Base-by-base conservation (phyloP, 2,797 vertebrate genomes). In the Intellagama lesueurii region DNA sequence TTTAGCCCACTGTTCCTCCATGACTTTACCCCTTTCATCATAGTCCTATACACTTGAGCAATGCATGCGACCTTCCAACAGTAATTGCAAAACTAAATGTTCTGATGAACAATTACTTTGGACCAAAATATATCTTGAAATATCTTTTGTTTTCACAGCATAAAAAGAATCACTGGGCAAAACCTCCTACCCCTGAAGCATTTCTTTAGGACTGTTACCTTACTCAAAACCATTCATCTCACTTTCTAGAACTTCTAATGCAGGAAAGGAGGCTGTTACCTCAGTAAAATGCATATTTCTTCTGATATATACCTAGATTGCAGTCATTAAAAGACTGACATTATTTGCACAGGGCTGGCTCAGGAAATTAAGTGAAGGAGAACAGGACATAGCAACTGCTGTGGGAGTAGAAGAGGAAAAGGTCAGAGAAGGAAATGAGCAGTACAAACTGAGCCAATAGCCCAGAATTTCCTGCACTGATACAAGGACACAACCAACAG, bases 61-160 rank as follows among this genome's bases (percentile, higher is more conserved):
- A 16, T 52, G 16, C 32, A 84, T 72, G 66, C n/a, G 3, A 87
- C 4, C 66, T 92, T 68, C 73, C 30, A 81, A 88, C 19, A 22
- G 19, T 64, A 64, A 7, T 32, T 64, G 68, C 68, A 1, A 72
- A 26, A 56, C 24, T 70, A 28, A 22, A 24, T 11, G 24, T 32
- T 87, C 40, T 52, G 22, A 69, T 35, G 12, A 79, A 49, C 11
- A 7, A 9, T 17, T 85, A 32, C 73, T 76, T 44, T 2, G 70
- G 47, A 72, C 22, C 30, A 28, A 40, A 40, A 35, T 32, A 77
- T 47, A 11, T 35, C 19, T 75, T 73, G 70, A 19, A 5, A 75
- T 40, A 17, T 75, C 4, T 81, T 35, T 26, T 70, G 30, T 35
- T 86, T 49, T 69, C 44, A 2, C 4, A 69, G 44, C 44, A 35